Evolutionary conservation across 2,797 vertebrate species (phyloP), one percentile per base, ranked within the genome.

Genomic region (Nannoperca obscura): DNA sequence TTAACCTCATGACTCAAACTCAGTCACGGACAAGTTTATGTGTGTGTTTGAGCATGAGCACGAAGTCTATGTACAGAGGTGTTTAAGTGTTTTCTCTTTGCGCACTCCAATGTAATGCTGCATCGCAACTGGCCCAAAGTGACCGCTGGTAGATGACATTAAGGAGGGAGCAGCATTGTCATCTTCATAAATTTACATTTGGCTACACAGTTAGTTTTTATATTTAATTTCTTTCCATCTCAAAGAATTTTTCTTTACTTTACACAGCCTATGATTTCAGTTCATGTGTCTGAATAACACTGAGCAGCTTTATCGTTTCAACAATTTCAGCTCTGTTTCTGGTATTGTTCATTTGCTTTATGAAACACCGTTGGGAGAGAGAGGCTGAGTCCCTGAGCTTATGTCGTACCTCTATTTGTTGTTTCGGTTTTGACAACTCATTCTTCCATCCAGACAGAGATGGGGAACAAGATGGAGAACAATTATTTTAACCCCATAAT

Each of bases 341-440:
- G 50, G 71, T 64, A 74, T 58, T 40, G 59, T 61, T 74, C 42
- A 72, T 46, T 61, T 76, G 63, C 59, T 73, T 71, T 64, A 74
- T 14, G 27, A 78, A 40, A 40, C 53, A 63, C 63, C 46, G 42
- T 40, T 19, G 53, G 64, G 65, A 71, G 73, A 74, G 32, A 47
- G 70, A 12, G 54, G 40, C 54, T 20, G 66, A 80, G 65, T 68
- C 70, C 22, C 72, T 20, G 53, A 74, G 76, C 57, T 74, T 71
- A 46, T 71, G 57, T 68, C 9, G 24, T 77, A 63, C 47, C 71
- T 86, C 36, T 75, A 44, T 70, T 78, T 76, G 60, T 74, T 65
- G 36, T 79, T 55, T 60, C n/a, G 38, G 27, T 38, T 74, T 74
- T 71, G 47, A 75, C 46, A 71, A 52, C 17, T 73, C 44, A 55